These are phyloP conservation scores for Aurelia aurita DNA, from an alignment of 30 jellyfish, hydroid and myxozoan species.

Conservation along the genomic window DNA sequence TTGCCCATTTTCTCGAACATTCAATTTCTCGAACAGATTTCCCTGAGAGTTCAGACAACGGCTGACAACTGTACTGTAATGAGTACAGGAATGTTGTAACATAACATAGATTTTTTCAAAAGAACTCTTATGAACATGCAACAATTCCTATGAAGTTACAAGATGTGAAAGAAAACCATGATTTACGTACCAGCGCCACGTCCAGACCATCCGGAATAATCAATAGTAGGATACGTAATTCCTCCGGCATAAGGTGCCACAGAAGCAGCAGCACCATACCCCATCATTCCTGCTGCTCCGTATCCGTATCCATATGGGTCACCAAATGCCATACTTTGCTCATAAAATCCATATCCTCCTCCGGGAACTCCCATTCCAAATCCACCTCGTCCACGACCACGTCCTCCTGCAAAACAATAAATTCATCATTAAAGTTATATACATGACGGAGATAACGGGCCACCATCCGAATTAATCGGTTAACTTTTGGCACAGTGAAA, in stretches of 20 bases:
- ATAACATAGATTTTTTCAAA: no score
- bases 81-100: no score
- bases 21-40: no score
- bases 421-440: no score
- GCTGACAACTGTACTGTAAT: no score
- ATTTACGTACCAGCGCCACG: slow-evolving; percentile 50
- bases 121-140: no score
- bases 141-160: no score
- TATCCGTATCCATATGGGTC: slow-evolving; percentile 49
- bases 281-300: slow-evolving; percentile 64
- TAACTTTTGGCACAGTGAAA: no score
- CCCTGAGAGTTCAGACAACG: no score
- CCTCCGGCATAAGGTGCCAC: slow-evolving; percentile 51
- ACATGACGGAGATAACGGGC: no score
- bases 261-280: slow-evolving; percentile 59
- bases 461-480: no score
- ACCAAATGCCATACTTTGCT: slow-evolving; percentile 37
- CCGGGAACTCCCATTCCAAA: slow-evolving; percentile 55
- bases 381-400: slow-evolving; percentile 83
- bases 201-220: slow-evolving; percentile 61
- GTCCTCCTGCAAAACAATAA: slow-evolving; percentile 20
- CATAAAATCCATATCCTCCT: slow-evolving; percentile 36
- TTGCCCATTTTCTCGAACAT: no score
- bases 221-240: slow-evolving; percentile 63
- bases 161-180: not conserved